Evolutionary conservation across 2,113 vertebrate species (phyloP).

Genomic region (Channa argus): DNA sequence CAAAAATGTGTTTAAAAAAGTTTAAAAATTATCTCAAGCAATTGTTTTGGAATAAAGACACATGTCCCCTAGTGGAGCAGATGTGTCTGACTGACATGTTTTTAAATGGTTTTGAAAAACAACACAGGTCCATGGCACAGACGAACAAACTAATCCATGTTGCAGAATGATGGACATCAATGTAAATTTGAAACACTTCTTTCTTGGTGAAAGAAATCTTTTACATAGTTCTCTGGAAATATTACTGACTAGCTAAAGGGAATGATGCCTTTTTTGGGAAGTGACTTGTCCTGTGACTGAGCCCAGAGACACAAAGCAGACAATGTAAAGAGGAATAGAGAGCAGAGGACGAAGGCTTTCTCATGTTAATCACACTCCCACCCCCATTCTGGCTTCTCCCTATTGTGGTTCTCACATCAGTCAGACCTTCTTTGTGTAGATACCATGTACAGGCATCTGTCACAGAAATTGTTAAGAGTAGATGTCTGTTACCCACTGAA

Average conservation of each 20-base stretch:
- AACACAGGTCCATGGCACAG: too few species aligned
- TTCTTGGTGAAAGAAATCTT: too few species aligned
- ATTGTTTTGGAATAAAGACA: too few species aligned
- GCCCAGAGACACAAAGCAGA: slow-evolving; percentile 40
- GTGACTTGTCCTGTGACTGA: slow-evolving; percentile 30
- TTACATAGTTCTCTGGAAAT: too few species aligned
- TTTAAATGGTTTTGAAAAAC: too few species aligned
- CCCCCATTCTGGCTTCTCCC: slow-evolving; percentile 42
- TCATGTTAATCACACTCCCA: slow-evolving; percentile 71
- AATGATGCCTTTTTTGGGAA: slow-evolving; percentile 43
- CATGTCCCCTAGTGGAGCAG: too few species aligned
- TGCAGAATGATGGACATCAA: too few species aligned
- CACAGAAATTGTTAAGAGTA: not conserved
- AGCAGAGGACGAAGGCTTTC: slow-evolving; percentile 64
- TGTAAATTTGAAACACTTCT: too few species aligned
- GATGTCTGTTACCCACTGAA: not conserved
- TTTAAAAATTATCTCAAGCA: too few species aligned
- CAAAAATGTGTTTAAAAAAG: too few species aligned
- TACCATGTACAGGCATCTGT: slow-evolving; percentile 23
- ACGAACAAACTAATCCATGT: too few species aligned
- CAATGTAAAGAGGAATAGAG: slow-evolving; percentile 60
- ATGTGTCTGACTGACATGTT: too few species aligned
- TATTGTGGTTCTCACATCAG: slow-evolving; percentile 44
- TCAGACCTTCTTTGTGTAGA: slow-evolving; percentile 16
- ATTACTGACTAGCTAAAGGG: not conserved